Conservation (phyloP, 1,140 invertebrate genomes). For the Aphidius ervi region DNA sequence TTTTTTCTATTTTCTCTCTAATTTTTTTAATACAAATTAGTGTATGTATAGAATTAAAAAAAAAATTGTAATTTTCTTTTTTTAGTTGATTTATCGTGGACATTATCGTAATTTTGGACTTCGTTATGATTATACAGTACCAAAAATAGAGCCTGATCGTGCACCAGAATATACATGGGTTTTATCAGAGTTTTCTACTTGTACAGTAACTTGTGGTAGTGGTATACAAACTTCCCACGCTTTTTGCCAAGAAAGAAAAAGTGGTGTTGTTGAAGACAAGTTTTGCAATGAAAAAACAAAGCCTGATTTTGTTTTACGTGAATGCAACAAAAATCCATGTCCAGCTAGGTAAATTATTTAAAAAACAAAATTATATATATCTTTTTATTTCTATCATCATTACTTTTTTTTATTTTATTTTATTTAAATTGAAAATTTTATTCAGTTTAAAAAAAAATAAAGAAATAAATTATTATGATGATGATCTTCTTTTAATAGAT, state of each 20-base stretch:
- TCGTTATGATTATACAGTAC: constrained; percentile 77
- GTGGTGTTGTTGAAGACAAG: constrained; percentile 62
- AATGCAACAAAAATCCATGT: constrained; percentile 69
- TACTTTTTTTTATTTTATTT: neutral
- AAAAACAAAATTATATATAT: too few relatives aligned
- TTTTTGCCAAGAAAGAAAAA: constrained; percentile 62
- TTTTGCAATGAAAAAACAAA: constrained; percentile 60
- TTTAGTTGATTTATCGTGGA: constrained; percentile 72
- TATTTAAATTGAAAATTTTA: too few relatives aligned
- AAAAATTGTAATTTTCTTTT: neutral
- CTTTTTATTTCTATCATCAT: neutral
- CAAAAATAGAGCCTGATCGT: constrained; percentile 60
- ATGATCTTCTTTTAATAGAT: too few relatives aligned
- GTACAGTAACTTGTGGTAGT: constrained; percentile 72
- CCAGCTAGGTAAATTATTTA: constrained; percentile 58
- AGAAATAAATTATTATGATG: too few relatives aligned
- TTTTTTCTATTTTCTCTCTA: neutral
- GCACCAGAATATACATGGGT: constrained; percentile 67
- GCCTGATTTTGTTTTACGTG: constrained; percentile 58
- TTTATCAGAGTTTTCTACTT: constrained; percentile 73
- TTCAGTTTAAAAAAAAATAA: too few relatives aligned
- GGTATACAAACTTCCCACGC: constrained; percentile 64
- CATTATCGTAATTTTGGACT: constrained; percentile 73
- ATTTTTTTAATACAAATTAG: too few relatives aligned
- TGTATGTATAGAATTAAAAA: neutral